phyloP scores from a whole-genome alignment of 2,888 invertebrate species.

The Dasysyrphus tricinctus region DNA sequence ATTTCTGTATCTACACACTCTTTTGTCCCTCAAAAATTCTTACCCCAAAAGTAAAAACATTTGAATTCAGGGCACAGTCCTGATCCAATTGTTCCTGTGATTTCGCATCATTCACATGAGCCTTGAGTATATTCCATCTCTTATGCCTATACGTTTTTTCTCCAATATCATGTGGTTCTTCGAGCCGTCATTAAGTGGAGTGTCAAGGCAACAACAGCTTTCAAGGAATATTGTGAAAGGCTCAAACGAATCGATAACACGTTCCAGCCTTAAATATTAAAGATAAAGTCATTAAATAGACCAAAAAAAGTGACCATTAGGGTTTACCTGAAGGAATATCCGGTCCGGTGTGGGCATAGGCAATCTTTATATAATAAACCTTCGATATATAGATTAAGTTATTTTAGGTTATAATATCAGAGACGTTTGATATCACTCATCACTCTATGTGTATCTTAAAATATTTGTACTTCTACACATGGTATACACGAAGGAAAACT shows the following conservation, averaged over 20 bases:
- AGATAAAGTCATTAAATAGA: slow-evolving; percentile 34
- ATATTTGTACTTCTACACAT: background rate
- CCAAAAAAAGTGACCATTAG: slow-evolving; percentile 52
- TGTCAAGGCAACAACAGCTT: slow-evolving; percentile 54
- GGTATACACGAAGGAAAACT: background rate
- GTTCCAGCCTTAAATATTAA: background rate
- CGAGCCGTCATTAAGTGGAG: slow-evolving; percentile 28
- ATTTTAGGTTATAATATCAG: background rate
- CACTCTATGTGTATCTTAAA: background rate
- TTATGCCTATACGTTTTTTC: background rate
- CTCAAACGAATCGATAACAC: slow-evolving; percentile 42
- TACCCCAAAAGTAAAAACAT: slow-evolving; percentile 50
- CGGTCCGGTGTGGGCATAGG: background rate
- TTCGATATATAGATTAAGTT: background rate
- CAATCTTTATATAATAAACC: background rate
- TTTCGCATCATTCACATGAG: slow-evolving; percentile 63
- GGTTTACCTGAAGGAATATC: slow-evolving; percentile 12
- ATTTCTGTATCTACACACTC: slow-evolving; percentile 3
- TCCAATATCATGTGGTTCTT: slow-evolving; percentile 7
- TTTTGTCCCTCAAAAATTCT: slow-evolving; percentile 15
- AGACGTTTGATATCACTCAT: background rate
- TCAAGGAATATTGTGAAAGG: slow-evolving; percentile 29
- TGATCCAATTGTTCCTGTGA: slow-evolving; percentile 70
- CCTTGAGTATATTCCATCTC: slow-evolving; percentile 32
- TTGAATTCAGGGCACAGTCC: slow-evolving; percentile 57